Evolutionary conservation across 2,797 vertebrate species (phyloP), one percentile per base, ranked within the genome.

Genomic region (Leucoraja ocellata): DNA sequence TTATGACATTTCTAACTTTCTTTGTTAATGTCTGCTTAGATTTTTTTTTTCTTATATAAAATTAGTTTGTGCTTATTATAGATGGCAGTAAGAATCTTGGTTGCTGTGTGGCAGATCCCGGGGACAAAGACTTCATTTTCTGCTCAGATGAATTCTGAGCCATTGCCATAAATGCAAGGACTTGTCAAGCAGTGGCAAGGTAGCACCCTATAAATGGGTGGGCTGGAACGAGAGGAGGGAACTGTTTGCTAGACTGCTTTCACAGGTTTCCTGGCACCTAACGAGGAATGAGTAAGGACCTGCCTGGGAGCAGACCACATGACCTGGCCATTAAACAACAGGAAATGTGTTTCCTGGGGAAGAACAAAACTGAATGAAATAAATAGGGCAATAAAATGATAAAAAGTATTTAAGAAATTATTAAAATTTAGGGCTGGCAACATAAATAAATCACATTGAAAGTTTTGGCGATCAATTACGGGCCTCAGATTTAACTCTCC

Each of bases 321-420:
- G 61, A 58, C 71, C 90, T 16, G 73, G n/a, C 11, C 39, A 16
- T 92, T 76, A 92, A 92, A 92, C 71, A 11, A 23, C 71, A 91
- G 68, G 65, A 39, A 74, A 36, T 74, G 68, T 4, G 39, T 46
- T 73, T 39, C 73, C 71, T n/a, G 39, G n/a, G 71, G 65, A 25
- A 91, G 65, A 46, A 39, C 23, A 74, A 46, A 23, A 68, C 65
- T 91, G 63, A 68, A 39, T 28, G 9, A 92, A 92, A 74, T 54
- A 54, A 76, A 92, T 58, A 76, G 28, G 90, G 90, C 46, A 92
- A 14, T 74, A 92, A 88, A 74, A 92, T 92, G 25, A 25, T 74
- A 39, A 80, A 21, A 58, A 58, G 81, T 54, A 54, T 84, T 54
- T 25, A 74, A 46, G 73, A 74, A 46, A 46, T 74, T 25, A 74